Percentiles rank a stretch among this genome's conserved stretches.
phyloP scores from a whole-genome alignment of 2,888 invertebrate species.

The Dynastes hyllus region DNA sequence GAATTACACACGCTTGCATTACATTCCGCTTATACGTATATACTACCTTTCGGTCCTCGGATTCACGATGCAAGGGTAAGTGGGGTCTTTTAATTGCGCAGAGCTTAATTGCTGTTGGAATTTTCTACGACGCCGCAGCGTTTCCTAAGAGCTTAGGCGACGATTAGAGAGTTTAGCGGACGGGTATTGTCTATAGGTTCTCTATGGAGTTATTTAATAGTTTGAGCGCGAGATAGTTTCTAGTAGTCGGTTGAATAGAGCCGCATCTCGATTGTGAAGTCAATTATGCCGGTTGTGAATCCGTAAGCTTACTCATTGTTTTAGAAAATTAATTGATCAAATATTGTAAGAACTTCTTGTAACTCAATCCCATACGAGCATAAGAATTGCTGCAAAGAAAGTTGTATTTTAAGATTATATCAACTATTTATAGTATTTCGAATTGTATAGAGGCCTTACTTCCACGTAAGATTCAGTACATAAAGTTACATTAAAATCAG shows the following conservation, averaged over 20 bases:
- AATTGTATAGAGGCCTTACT: too few species aligned
- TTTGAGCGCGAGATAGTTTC: not conserved
- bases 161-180: not conserved
- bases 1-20: slow-evolving; percentile 52
- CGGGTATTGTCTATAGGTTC: slow-evolving; percentile 3
- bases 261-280: not conserved
- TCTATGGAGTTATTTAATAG: slow-evolving; percentile 17
- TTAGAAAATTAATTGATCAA: too few species aligned
- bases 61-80: slow-evolving; percentile 18
- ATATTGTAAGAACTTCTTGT: too few species aligned
- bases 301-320: too few species aligned
- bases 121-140: slow-evolving; percentile 12
- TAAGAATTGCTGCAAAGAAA: too few species aligned
- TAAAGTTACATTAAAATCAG: too few species aligned
- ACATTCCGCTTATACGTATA: slow-evolving; percentile 22
- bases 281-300: not conserved
- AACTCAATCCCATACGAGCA: too few species aligned
- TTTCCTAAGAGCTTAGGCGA: not conserved
- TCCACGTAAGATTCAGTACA: too few species aligned
- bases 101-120: slow-evolving; percentile 21
- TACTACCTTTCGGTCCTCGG: not conserved
- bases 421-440: too few species aligned
- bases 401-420: too few species aligned
- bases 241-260: not conserved
- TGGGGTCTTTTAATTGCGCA: slow-evolving; percentile 43